Conservation (phyloP, 1,140 invertebrate genomes). For the Drosophila kanapiae region DNA sequence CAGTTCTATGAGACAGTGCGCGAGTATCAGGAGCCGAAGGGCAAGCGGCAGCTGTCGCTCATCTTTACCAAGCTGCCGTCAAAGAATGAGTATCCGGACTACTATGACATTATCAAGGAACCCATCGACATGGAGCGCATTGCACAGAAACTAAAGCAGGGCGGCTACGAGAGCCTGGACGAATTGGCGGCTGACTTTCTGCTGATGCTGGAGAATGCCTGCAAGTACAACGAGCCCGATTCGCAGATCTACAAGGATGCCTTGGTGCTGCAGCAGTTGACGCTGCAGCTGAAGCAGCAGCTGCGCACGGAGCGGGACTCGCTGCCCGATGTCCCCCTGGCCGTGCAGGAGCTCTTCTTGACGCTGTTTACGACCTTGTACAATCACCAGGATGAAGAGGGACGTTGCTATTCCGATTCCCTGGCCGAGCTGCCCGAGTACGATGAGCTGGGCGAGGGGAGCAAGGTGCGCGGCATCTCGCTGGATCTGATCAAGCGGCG, state of each 20-base stretch:
- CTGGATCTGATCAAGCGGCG: conserved; percentile 94
- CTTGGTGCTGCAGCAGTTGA: conserved; percentile 95
- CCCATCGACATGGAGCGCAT: conserved; percentile 99
- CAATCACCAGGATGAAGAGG: conserved; percentile 98
- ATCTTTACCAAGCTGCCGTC: conserved; percentile 98
- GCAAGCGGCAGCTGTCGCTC: conserved; percentile 91
- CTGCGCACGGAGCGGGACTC: conserved; percentile 93
- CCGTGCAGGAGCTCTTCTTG: conserved; percentile 96
- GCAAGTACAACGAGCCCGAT: conserved; percentile 99
- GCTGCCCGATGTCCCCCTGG: conserved; percentile 94
- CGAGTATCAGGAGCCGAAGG: conserved; percentile 95
- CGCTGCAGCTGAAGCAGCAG: conserved; percentile 96
- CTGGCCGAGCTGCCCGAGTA: conserved; percentile 97
- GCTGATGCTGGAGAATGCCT: conserved; percentile 99
- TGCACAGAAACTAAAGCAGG: conserved; percentile 93
- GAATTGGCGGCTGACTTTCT: conserved; percentile 97
- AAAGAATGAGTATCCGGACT: conserved; percentile 97
- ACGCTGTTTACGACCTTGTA: conserved; percentile 97
- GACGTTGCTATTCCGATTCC: conserved; percentile 97
- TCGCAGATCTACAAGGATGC: conserved; percentile 99
- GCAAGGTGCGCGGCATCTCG: conserved; percentile 91
- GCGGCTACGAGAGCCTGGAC: conserved; percentile 93
- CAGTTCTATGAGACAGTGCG: conserved; percentile 95
- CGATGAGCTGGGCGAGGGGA: conserved; percentile 90
- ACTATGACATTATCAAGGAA: conserved; percentile 98